A percentile compares a stretch with the other conserved stretches of the same genome.
These are phyloP conservation scores for Benthosema pterotum DNA, from an alignment of 2,797 vertebrate genomes.

Conservation along the genomic window DNA sequence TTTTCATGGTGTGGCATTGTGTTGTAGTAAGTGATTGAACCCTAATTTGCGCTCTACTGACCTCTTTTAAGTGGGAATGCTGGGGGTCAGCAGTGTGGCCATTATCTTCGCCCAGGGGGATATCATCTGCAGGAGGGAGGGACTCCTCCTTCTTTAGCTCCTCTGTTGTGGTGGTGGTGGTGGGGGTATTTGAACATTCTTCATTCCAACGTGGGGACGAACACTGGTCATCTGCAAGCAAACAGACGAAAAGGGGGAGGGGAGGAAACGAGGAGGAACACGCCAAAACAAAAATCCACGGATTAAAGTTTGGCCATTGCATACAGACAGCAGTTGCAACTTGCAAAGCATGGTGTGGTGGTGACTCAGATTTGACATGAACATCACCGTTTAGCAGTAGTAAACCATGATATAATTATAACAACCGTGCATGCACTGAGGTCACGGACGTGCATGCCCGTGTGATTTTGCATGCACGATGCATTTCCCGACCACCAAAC, in stretches of 20 bases:
- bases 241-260: not conserved
- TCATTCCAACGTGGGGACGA: slow-evolving; percentile 19
- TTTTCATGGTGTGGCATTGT: not conserved
- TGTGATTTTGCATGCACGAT: no score
- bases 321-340: no score
- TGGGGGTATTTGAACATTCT: slow-evolving; percentile 1
- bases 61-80: slow-evolving; percentile 49
- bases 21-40: not conserved
- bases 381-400: no score
- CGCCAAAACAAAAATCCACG: no score
- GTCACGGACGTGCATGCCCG: no score
- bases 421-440: no score
- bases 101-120: slow-evolving; percentile 37
- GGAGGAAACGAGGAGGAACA: no score
- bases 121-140: slow-evolving; percentile 30
- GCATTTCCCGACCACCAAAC: no score
- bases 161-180: not conserved
- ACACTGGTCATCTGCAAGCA: slow-evolving; percentile 18
- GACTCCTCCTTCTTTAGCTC: slow-evolving; percentile 24
- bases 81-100: slow-evolving; percentile 30
- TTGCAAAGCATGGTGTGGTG: no score
- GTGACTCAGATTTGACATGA: no score
- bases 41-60: slow-evolving; percentile 33
- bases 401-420: no score
- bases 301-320: no score